A percentile compares a stretch with the other conserved stretches of the same genome.
These are phyloP conservation scores for Guaruba guarouba DNA, from an alignment of 2,113 vertebrate genomes.

Conservation along the genomic window DNA sequence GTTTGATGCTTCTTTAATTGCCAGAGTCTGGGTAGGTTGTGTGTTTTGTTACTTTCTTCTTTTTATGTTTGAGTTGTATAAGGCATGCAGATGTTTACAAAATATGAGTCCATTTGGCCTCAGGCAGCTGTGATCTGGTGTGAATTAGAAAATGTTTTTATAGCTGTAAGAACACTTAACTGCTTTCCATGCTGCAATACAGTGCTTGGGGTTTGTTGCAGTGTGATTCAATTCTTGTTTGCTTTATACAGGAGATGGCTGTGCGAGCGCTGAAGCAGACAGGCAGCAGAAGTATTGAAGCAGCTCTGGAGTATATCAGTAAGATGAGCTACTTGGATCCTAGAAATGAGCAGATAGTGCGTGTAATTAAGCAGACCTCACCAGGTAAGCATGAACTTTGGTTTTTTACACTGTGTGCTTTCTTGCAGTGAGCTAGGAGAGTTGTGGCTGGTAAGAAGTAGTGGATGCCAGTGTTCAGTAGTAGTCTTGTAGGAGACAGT, in stretches of 20 bases:
- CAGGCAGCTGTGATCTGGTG: background rate
- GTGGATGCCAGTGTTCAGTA: background rate
- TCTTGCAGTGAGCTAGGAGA: background rate
- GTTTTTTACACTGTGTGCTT: background rate
- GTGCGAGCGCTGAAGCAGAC: slow-evolving; percentile 95
- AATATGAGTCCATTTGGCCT: background rate
- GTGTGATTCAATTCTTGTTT: background rate
- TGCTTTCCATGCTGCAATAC: background rate
- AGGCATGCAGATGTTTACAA: background rate
- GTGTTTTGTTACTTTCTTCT: background rate
- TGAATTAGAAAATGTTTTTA: background rate
- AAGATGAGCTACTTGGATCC: slow-evolving; percentile 99
- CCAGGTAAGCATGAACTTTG: slow-evolving; percentile 78
- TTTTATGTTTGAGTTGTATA: background rate
- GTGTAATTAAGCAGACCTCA: slow-evolving; percentile 96
- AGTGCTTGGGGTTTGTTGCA: background rate
- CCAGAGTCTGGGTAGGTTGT: background rate
- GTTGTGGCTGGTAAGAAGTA: rapidly evolving
- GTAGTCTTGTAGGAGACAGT: background rate
- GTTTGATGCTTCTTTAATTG: background rate
- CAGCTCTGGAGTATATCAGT: slow-evolving; percentile 95
- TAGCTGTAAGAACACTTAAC: background rate
- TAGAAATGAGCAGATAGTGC: slow-evolving; percentile 93
- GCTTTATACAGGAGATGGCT: slow-evolving; percentile 89
- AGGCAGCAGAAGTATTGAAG: slow-evolving; percentile 93